Percentiles rank a stretch among this genome's conserved stretches.
Evolutionary conservation across 1,140 invertebrate genomes (phyloP).

Genomic region (Zaprionus taronus): DNA sequence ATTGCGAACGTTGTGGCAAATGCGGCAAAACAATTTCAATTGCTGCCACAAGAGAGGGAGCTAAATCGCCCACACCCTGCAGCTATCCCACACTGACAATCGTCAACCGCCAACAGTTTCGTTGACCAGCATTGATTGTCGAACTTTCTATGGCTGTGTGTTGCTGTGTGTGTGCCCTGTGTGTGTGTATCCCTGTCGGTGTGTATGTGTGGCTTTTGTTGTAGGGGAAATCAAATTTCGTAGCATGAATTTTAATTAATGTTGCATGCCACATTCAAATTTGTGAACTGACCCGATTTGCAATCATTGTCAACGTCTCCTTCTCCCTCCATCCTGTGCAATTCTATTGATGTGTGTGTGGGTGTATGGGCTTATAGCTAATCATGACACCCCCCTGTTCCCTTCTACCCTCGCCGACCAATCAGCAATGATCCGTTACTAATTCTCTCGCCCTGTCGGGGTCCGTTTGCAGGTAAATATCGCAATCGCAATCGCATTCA

Average conservation of each 20-base stretch:
- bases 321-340: not conserved
- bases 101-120: slow-evolving; percentile 14
- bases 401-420: not conserved
- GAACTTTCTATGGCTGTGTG: not conserved
- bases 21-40: slow-evolving; percentile 8
- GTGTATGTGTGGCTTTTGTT: not conserved
- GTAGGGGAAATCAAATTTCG: slow-evolving; percentile 30
- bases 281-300: slow-evolving; percentile 18
- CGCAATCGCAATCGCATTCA: not conserved
- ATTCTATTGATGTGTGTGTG: not conserved
- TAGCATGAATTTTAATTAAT: slow-evolving; percentile 37
- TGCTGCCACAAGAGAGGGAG: slow-evolving; percentile 1
- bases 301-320: not conserved
- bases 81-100: not conserved
- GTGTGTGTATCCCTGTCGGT: not conserved
- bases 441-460: slow-evolving; percentile 18
- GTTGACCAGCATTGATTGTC: slow-evolving; percentile 33
- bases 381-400: not conserved
- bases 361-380: not conserved
- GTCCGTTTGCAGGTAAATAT: slow-evolving; percentile 18
- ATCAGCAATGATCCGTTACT: slow-evolving; percentile 35
- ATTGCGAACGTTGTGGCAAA: slow-evolving; percentile 29
- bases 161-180: not conserved
- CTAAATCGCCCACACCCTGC: not conserved
- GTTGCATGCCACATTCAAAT: slow-evolving; percentile 34